These are phyloP conservation scores for Elegia similella DNA, from an alignment of 2,888 invertebrate species.

Conservation along the genomic window DNA sequence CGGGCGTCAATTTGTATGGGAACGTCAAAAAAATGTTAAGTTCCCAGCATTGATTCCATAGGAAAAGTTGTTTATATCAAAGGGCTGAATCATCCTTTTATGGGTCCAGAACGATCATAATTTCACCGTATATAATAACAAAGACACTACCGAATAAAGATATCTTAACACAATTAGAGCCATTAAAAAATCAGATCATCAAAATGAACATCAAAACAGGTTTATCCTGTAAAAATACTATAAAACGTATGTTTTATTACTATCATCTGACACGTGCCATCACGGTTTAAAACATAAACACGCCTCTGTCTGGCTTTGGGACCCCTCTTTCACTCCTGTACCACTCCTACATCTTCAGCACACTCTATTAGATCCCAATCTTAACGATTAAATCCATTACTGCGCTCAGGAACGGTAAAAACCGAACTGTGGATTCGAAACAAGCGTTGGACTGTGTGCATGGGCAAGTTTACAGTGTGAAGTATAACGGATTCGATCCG, in stretches of 20 bases:
- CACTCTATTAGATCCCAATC: constrained; percentile 28
- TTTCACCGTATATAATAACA: too few relatives aligned
- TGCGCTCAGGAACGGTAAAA: neutral
- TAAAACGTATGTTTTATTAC: constrained; percentile 57
- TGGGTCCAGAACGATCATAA: too few relatives aligned
- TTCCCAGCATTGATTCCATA: too few relatives aligned
- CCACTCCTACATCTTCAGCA: constrained; percentile 36
- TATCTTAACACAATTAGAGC: neutral
- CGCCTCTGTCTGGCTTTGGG: constrained; percentile 42
- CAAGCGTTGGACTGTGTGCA: constrained; percentile 54
- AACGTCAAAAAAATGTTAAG: too few relatives aligned
- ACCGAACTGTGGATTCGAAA: constrained; percentile 28
- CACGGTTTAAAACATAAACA: constrained; percentile 50
- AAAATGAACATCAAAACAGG: constrained; percentile 14
- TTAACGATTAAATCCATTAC: constrained; percentile 39
- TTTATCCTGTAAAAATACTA: constrained; percentile 36
- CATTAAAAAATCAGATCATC: neutral
- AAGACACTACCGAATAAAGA: too few relatives aligned
- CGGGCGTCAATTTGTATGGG: too few relatives aligned
- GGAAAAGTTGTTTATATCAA: too few relatives aligned
- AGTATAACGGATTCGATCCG: constrained; percentile 47
- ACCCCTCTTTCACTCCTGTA: constrained; percentile 48
- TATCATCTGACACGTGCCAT: constrained; percentile 69
- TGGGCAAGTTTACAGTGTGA: constrained; percentile 33
- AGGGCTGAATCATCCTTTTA: too few relatives aligned